phyloP scores from a whole-genome alignment of 2,113 vertebrate genomes.

The Cardinalis cardinalis region DNA sequence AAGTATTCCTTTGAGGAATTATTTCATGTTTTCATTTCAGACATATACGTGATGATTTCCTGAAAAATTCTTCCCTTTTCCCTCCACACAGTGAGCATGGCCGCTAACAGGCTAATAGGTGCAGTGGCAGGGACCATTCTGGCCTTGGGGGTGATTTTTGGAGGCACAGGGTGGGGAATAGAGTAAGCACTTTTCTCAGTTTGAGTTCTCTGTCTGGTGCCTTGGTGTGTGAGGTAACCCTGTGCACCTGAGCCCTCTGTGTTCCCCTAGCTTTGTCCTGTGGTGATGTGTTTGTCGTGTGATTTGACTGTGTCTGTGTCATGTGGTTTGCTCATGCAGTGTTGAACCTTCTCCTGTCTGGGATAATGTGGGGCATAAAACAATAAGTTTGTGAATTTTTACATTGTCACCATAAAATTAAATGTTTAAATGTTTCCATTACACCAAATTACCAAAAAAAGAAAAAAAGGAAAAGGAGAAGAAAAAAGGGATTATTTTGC shows the following conservation, averaged over 20 bases:
- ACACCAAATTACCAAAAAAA: neutral
- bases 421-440: constrained; percentile 53
- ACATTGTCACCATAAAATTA: constrained; percentile 16
- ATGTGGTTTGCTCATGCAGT: constrained; percentile 88
- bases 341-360: constrained; percentile 95
- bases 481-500: neutral
- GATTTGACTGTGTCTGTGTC: constrained; percentile 87
- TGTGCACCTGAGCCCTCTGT: constrained; percentile 77
- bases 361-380: constrained; percentile 92
- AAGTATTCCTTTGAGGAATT: constrained; percentile 29
- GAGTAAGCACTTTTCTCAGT: constrained; percentile 98
- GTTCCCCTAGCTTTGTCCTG: constrained; percentile 84
- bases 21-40: constrained; percentile 58
- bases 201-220: constrained; percentile 87
- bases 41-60: constrained; percentile 54
- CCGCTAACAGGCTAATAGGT: constrained; percentile 99
- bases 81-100: constrained; percentile 99
- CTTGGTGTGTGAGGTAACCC: constrained; percentile 81
- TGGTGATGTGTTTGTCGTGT: constrained; percentile 88
- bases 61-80: constrained; percentile 85
- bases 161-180: constrained; percentile 99
- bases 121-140: constrained; percentile 99
- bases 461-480: rapidly evolving
- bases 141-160: constrained; percentile 99
- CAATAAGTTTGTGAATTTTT: constrained; percentile 46